A percentile compares a stretch with the other conserved stretches of the same genome.
Evolutionary conservation across 2,888 invertebrate species (phyloP).

Genomic region (Diarsia mendica): DNA sequence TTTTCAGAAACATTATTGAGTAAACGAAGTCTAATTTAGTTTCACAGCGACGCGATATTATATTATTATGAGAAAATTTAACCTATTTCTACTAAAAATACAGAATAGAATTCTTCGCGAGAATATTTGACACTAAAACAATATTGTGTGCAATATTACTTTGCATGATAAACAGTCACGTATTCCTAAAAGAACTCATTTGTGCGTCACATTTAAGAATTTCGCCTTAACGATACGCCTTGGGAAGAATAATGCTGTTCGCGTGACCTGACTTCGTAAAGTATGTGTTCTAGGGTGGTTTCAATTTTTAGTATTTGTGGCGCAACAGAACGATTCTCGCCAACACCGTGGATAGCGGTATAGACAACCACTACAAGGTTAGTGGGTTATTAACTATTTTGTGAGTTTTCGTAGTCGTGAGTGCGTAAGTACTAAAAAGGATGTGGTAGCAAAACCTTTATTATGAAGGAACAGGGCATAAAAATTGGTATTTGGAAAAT

Average conservation of each 20-base stretch:
- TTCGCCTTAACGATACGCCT: conserved; percentile 44
- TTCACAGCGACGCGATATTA: conserved; percentile 6
- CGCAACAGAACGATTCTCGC: background rate
- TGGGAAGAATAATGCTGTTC: conserved; percentile 49
- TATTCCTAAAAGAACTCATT: conserved; percentile 50
- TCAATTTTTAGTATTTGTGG: conserved; percentile 28
- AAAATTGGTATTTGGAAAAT: background rate
- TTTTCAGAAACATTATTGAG: conserved; percentile 25
- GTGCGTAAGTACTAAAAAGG: background rate
- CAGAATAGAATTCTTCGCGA: background rate
- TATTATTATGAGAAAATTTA: conserved; percentile 21
- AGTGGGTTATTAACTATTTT: background rate
- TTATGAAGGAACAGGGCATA: background rate
- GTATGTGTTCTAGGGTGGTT: conserved; percentile 7
- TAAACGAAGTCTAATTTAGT: conserved; percentile 28
- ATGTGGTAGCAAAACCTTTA: no score
- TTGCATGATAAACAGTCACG: conserved; percentile 51
- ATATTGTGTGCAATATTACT: conserved; percentile 42
- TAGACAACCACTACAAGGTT: no score
- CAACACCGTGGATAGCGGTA: background rate
- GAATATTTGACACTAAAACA: conserved; percentile 28
- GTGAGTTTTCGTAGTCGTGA: background rate
- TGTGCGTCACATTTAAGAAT: conserved; percentile 56
- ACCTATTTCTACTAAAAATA: conserved; percentile 19
- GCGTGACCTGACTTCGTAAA: conserved; percentile 47